phyloP scores from a whole-genome alignment of 2,888 invertebrate species.

The Caenorhabditis panamensis region DNA sequence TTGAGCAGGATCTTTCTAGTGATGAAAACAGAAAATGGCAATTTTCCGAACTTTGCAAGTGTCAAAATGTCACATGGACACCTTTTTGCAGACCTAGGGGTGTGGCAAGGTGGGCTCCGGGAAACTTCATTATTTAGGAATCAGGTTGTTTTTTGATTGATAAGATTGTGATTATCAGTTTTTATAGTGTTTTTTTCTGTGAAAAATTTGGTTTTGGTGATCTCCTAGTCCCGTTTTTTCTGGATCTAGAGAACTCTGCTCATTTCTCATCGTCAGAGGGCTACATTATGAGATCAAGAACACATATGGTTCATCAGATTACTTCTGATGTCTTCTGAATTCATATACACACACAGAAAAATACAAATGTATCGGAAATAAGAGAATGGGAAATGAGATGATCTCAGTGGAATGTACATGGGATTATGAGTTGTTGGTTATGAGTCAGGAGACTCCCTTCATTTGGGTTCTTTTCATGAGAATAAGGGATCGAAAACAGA shows the following conservation, averaged over 20 bases:
- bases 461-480: not conserved
- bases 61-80: too few species aligned
- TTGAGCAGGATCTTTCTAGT: too few species aligned
- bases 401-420: slow-evolving; percentile 12
- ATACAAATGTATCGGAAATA: not conserved
- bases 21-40: too few species aligned
- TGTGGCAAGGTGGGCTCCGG: too few species aligned
- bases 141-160: too few species aligned
- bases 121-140: too few species aligned
- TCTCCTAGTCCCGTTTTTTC: not conserved
- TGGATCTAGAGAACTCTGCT: not conserved
- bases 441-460: slow-evolving; percentile 13
- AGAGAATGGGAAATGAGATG: slow-evolving; percentile 31
- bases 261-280: not conserved
- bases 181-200: too few species aligned
- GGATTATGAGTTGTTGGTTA: not conserved
- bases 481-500: not conserved
- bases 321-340: not conserved
- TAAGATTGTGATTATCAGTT: too few species aligned
- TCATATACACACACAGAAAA: too few species aligned
- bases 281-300: not conserved
- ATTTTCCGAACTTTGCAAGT: too few species aligned
- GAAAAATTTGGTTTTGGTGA: not conserved
- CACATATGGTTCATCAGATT: not conserved
- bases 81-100: too few species aligned